Evolutionary conservation across 2,888 invertebrate genomes (phyloP).

Genomic region (Caenorhabditis becei): DNA sequence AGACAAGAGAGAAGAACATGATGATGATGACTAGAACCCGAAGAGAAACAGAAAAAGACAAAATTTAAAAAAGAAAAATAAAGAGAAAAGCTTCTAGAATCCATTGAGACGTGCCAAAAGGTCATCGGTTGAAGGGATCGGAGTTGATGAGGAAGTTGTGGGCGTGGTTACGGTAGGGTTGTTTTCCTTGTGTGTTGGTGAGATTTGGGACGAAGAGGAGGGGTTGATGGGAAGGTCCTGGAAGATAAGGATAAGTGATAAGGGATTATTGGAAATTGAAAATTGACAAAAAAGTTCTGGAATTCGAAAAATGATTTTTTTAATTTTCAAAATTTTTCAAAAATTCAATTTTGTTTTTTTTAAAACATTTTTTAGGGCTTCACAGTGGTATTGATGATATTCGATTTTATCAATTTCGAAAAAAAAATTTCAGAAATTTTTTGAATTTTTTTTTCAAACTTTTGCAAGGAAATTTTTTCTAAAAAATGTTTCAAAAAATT

Average conservation of each 20-base stretch:
- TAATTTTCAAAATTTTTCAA: too few relatives aligned
- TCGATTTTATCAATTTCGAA: too few relatives aligned
- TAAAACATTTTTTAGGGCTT: too few relatives aligned
- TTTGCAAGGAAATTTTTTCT: too few relatives aligned
- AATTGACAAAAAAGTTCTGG: too few relatives aligned
- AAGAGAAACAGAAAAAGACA: neutral
- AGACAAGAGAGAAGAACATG: conserved; percentile 1
- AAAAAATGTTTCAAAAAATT: too few relatives aligned
- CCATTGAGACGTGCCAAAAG: conserved; percentile 56
- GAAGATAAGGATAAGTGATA: neutral
- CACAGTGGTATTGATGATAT: too few relatives aligned
- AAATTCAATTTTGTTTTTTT: too few relatives aligned
- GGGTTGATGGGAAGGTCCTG: conserved; percentile 17
- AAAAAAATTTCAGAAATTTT: too few relatives aligned
- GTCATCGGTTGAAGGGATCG: conserved; percentile 61
- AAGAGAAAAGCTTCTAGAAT: conserved; percentile 20
- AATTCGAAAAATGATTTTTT: too few relatives aligned
- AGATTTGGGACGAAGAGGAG: conserved; percentile 37
- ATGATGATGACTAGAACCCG: conserved; percentile 26
- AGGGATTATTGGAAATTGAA: neutral
- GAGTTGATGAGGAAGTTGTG: conserved; percentile 13
- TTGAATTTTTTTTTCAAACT: too few relatives aligned
- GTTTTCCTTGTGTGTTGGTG: conserved; percentile 66
- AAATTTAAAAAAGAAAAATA: neutral
- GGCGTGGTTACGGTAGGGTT: conserved; percentile 8